Percentiles rank a stretch among this genome's conserved stretches.
Conservation (phyloP, 2,888 invertebrate species). For the Spatulosminthurus flaviceps region DNA sequence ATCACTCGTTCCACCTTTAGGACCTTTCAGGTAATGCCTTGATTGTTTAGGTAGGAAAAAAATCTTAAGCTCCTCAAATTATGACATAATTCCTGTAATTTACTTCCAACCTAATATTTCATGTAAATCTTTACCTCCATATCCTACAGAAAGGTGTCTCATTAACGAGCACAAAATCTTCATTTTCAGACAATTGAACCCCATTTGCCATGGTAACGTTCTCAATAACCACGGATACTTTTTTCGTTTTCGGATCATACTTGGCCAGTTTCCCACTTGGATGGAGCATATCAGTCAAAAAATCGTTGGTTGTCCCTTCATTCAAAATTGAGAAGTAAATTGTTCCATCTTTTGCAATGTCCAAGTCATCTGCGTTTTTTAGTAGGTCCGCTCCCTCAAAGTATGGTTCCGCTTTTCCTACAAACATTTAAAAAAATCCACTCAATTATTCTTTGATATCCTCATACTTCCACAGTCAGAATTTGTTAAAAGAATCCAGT, state of each 20-base stretch:
- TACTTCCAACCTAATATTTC: background rate
- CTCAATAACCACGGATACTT: slow-evolving; percentile 78
- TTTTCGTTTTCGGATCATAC: slow-evolving; percentile 80
- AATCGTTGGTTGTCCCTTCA: slow-evolving; percentile 65
- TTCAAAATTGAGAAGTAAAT: slow-evolving; percentile 91
- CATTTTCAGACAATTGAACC: slow-evolving; percentile 88
- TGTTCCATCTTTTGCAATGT: slow-evolving; percentile 80
- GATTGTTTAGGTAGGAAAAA: no score
- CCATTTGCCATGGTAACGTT: no score
- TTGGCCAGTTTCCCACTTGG: slow-evolving; percentile 75
- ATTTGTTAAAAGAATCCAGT: no score
- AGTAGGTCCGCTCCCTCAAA: slow-evolving; percentile 70
- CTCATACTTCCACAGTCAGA: no score
- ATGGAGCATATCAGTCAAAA: no score
- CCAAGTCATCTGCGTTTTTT: slow-evolving; percentile 77
- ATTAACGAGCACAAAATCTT: slow-evolving; percentile 81
- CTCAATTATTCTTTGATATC: no score
- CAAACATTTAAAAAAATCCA: no score
- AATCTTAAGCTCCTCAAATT: no score
- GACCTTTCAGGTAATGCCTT: slow-evolving; percentile 79
- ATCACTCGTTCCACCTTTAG: slow-evolving; percentile 81
- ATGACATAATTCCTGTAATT: no score
- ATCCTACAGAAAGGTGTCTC: slow-evolving; percentile 77
- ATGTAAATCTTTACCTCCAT: slow-evolving; percentile 70
- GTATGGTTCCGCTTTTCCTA: slow-evolving; percentile 67